Evolutionary conservation across 2,888 invertebrate genomes (phyloP).

Genomic region (Germaria angustata): DNA sequence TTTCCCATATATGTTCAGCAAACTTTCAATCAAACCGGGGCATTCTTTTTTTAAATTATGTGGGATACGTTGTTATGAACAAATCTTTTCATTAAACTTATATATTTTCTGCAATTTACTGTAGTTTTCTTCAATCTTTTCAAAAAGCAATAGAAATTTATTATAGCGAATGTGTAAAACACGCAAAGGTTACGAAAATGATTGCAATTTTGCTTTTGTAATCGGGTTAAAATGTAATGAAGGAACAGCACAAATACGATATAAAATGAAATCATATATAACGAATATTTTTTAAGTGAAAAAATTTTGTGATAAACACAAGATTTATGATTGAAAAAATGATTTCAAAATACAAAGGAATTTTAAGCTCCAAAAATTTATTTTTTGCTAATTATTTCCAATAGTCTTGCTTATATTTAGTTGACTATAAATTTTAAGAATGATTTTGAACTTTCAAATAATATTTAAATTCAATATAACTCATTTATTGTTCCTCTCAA

Average conservation of each 20-base stretch:
- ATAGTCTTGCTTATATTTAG: too few species aligned
- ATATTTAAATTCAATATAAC: too few species aligned
- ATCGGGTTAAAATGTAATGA: not conserved
- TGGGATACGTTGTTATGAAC: not conserved
- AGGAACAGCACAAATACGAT: not conserved
- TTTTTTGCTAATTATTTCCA: too few species aligned
- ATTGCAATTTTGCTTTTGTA: not conserved
- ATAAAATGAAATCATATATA: not conserved
- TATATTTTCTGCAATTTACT: not conserved
- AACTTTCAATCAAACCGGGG: not conserved
- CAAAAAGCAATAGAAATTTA: conserved; percentile 20
- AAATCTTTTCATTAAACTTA: conserved; percentile 7
- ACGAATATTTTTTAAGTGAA: not conserved
- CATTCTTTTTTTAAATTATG: too few species aligned
- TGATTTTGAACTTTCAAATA: too few species aligned
- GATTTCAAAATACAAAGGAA: too few species aligned
- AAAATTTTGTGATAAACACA: too few species aligned
- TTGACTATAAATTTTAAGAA: too few species aligned
- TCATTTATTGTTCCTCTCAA: too few species aligned
- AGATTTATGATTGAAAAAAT: too few species aligned
- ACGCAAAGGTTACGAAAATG: conserved; percentile 39
- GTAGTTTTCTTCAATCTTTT: not conserved
- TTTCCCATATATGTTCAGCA: not conserved
- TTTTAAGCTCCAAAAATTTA: too few species aligned
- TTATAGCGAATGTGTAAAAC: conserved; percentile 15